Evolutionary conservation across 2,113 vertebrate genomes (phyloP), one percentile per base, ranked within the genome.

Genomic region (Addax nasomaculatus): DNA sequence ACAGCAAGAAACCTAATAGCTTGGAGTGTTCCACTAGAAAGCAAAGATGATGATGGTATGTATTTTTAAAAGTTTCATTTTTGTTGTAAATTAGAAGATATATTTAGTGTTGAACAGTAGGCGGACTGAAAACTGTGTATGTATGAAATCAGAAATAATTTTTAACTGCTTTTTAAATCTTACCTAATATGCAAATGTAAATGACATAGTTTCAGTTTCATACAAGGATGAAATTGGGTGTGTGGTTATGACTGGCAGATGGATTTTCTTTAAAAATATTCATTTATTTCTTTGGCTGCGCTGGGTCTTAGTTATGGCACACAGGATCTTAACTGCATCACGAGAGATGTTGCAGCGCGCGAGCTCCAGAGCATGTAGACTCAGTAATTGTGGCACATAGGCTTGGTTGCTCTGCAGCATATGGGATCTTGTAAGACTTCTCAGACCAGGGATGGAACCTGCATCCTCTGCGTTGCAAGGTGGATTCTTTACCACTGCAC

Each of bases 1-100:
- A 99, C 99, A 81, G 99, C 99, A 78, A 99, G 99, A 96, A 99
- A 99, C 97, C 98, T 99, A 58, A 99, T 99, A 43, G 99, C 99
- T 0, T 99, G 99, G 99, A 99, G 99, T 0, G 99, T 99, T 6
- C 99, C 99, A 0, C 97, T 99, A 83, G 99, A 99, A 95, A 99
- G 93, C 98, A 99, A 99, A 97, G 99, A 99, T 17, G 99, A 99
- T 89, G 99, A 99, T 95, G 99, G 99, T 99, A 91, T 16, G 99
- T 98, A 17, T 76, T 36, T 23, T 87, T 17, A 89, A 30, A 43
- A 29, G 78, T 51, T 85, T 87, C 7, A 29, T 85, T 96, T 89
- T 93, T 58, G 9, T 70, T 88, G 30, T 36, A 57, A 94, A 60
- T 78, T 64, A 51, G 27, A 92, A 87, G 53, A 39, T 62, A n/a